Evolutionary conservation across 1,140 invertebrate genomes (phyloP), one percentile per base, ranked within the genome.

Genomic region (Lerema accius): DNA sequence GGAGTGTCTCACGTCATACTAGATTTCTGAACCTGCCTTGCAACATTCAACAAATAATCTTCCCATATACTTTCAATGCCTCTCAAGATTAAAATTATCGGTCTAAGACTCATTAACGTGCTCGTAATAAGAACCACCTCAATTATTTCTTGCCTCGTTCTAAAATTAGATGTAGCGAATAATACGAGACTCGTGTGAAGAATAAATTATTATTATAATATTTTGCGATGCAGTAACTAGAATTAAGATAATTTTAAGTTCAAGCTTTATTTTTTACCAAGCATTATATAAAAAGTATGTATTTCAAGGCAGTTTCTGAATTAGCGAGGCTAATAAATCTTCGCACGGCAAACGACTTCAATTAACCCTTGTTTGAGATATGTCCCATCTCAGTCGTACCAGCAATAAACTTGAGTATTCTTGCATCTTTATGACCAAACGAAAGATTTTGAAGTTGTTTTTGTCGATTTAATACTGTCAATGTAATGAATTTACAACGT

Each of bases 351-450:
- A n/a, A 37, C 14, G 28, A 50, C 28, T 32, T 45, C 67, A 70
- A 67, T 76, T 71, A 71, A 73, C 65, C 68, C 63, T 65, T 32
- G 63, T 73, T 67, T 32, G 19, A 3, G 17, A 51, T 19, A n/a
- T n/a, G n/a, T n/a, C n/a, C n/a, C n/a, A 45, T 45, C 42, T 16
- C 13, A 9, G n/a, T n/a, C n/a, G 5, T 16, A 42, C 40, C 9
- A 4, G 14, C 40, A 42, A 15, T 48, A 23, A 37, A 16, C 5
- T 4, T 4, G 9, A 1, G 11, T 11, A 37, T 14, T 11, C 14
- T 16, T 37, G 32, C 19, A n/a, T 1, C 1, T 10, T 37, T 15
- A 10, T 13, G 17, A 46, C 4, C 2, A 1, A 45, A 19, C 7
- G 17, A 45, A 10, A 19, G 3, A 17, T 43, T 7, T 17, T 43